These are phyloP conservation scores for Schizopygopsis pylzovi DNA, from an alignment of 2,797 vertebrate species.

Conservation along the genomic window DNA sequence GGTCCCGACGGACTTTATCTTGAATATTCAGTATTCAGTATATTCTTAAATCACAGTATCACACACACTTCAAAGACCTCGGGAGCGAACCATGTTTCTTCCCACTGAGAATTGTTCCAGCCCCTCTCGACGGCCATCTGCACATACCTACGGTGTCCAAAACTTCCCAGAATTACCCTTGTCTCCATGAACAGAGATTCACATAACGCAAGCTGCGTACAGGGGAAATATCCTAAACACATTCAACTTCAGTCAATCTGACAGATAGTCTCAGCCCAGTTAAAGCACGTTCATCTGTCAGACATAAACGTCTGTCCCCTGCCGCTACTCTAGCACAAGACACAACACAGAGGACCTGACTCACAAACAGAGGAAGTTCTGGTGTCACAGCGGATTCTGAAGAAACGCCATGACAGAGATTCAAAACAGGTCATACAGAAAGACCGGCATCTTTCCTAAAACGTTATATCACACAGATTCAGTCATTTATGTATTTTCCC, in stretches of 20 bases:
- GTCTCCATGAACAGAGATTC: slow-evolving; percentile 42
- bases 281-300: background rate
- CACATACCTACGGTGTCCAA: slow-evolving; percentile 67
- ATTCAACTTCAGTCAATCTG: slow-evolving; percentile 13
- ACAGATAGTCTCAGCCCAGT: slow-evolving; percentile 27
- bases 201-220: background rate
- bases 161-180: slow-evolving; percentile 36
- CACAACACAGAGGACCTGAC: background rate
- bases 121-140: slow-evolving; percentile 79
- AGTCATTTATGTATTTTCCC: background rate
- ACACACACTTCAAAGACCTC: slow-evolving; percentile 52
- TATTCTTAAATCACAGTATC: slow-evolving; percentile 7
- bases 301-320: background rate
- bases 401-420: background rate
- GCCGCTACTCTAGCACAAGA: background rate
- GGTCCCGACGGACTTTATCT: background rate
- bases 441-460: background rate
- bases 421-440: background rate
- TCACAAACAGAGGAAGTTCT: background rate
- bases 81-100: slow-evolving; percentile 65
- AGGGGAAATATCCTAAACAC: background rate
- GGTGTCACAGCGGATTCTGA: background rate
- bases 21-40: background rate
- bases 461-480: background rate
- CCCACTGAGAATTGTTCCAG: slow-evolving; percentile 77